These are phyloP conservation scores for Myiotriccus ornatus DNA, from an alignment of 2,797 vertebrate species.

Conservation along the genomic window DNA sequence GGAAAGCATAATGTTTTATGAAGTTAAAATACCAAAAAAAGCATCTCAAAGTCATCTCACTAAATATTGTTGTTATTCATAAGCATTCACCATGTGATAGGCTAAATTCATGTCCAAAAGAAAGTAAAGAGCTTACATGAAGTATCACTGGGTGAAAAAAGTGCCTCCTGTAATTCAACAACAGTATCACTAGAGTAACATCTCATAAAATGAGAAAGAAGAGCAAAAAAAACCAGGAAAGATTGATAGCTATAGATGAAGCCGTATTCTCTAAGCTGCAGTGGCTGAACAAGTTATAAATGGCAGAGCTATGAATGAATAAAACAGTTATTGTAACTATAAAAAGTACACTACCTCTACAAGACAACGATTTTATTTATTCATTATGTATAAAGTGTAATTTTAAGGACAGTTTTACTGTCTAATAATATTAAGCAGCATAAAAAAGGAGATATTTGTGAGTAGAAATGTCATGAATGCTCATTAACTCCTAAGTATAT, in stretches of 20 bases:
- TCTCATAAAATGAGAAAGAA: neutral
- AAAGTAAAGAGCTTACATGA: neutral
- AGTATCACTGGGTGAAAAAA: neutral
- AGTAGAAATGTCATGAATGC: neutral
- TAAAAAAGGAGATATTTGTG: neutral
- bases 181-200: neutral
- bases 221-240: neutral
- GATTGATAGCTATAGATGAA: neutral
- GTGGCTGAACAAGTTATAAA: neutral
- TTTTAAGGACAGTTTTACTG: conserved; percentile 12
- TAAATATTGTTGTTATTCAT: neutral
- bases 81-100: neutral
- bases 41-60: neutral
- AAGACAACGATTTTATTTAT: neutral
- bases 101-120: neutral
- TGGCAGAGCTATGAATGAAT: neutral
- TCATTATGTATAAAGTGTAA: neutral
- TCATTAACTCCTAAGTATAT: neutral
- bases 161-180: neutral
- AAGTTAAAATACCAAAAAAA: neutral
- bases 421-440: neutral
- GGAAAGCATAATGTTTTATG: neutral
- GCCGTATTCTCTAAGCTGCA: neutral
- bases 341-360: neutral
- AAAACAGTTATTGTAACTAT: conserved; percentile 9